Evolutionary conservation across 2,888 invertebrate genomes (phyloP).

Genomic region (Drosophila limbata): DNA sequence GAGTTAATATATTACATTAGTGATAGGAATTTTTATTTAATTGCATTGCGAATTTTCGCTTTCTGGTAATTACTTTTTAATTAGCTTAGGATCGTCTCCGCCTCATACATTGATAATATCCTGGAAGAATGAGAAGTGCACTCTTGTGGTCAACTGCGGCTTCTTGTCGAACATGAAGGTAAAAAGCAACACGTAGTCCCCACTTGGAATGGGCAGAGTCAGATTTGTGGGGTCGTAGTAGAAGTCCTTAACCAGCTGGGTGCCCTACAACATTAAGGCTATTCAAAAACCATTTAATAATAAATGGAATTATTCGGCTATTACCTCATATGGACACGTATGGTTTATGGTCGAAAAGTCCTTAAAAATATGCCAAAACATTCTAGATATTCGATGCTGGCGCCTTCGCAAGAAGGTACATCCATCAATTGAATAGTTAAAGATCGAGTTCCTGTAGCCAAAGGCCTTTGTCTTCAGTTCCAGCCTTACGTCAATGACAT

Average conservation of each 20-base stretch:
- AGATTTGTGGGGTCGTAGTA: constrained; percentile 21
- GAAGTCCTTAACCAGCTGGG: constrained; percentile 18
- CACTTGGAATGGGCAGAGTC: constrained; percentile 30
- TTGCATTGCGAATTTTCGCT: background rate
- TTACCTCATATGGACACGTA: constrained; percentile 44
- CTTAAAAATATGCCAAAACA: constrained; percentile 6
- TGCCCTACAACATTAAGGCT: constrained; percentile 16
- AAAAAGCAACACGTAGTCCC: constrained; percentile 9
- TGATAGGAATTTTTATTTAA: background rate
- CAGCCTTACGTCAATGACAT: background rate
- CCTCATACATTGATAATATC: constrained; percentile 5
- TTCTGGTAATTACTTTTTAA: constrained; percentile 5
- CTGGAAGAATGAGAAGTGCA: constrained; percentile 21
- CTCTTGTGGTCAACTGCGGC: background rate
- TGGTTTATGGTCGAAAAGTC: constrained; percentile 33
- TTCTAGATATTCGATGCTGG: constrained; percentile 10
- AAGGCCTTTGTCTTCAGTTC: constrained; percentile 25
- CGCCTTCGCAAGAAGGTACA: constrained; percentile 20
- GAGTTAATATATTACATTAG: background rate
- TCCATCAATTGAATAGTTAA: constrained; percentile 21
- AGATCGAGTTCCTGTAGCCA: constrained; percentile 42
- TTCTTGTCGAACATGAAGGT: constrained; percentile 21
- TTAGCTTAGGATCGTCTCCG: background rate
- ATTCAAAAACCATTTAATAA: background rate
- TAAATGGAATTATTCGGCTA: background rate